Evolutionary conservation across 2,113 vertebrate genomes (phyloP).

Genomic region (Spizaetus ornatus): DNA sequence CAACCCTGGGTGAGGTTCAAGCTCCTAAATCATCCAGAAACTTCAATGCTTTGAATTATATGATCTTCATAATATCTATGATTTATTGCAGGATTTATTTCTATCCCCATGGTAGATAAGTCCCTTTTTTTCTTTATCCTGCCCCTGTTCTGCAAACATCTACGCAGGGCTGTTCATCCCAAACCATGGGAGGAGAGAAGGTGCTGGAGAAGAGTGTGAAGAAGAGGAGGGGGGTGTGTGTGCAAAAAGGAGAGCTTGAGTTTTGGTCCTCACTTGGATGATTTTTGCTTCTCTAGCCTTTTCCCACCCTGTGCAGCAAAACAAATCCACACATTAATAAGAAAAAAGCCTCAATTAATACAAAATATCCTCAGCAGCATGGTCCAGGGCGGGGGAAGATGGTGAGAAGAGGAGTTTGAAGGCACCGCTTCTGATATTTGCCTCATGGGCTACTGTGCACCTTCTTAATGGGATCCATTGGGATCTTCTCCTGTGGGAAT

Average conservation of each 20-base stretch:
- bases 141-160: not conserved
- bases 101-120: not conserved
- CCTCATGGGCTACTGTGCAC: not conserved
- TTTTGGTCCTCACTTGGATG: not conserved
- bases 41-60: not conserved
- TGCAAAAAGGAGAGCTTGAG: not conserved
- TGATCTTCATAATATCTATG: not conserved
- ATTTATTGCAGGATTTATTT: not conserved
- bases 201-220: constrained; percentile 22
- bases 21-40: not conserved
- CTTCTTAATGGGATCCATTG: not conserved
- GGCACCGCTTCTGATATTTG: not conserved
- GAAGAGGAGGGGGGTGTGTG: not conserved
- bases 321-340: not conserved
- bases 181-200: not conserved
- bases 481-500: not conserved
- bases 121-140: not conserved
- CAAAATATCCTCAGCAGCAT: not conserved
- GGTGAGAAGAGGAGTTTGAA: not conserved
- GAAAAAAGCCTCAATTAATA: not conserved
- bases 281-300: constrained; percentile 13
- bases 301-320: constrained; percentile 4
- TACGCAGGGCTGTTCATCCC: not conserved
- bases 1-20: not conserved
- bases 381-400: not conserved